Conservation (phyloP, 2,113 vertebrate genomes). For the Tachuris rubrigastra region DNA sequence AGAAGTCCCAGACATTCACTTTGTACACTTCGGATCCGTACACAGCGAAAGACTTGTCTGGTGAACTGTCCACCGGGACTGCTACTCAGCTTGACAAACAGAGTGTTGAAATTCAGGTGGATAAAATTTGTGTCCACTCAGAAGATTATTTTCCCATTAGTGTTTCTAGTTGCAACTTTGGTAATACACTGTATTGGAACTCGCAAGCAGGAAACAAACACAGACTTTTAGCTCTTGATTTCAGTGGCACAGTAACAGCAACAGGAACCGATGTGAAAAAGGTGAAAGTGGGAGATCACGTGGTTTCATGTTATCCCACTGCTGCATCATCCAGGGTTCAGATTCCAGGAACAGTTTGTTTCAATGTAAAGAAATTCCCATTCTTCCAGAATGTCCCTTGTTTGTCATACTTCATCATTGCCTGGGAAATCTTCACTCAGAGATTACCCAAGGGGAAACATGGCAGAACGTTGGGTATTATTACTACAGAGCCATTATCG, state of each 20-base stretch:
- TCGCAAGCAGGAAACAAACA: slow-evolving; percentile 70
- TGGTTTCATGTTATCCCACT: slow-evolving; percentile 81
- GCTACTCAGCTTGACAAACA: slow-evolving; percentile 24
- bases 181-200: slow-evolving; percentile 81
- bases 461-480: slow-evolving; percentile 70
- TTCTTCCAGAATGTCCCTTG: slow-evolving; percentile 78
- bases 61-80: background rate
- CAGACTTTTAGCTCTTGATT: slow-evolving; percentile 80
- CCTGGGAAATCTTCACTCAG: slow-evolving; percentile 78
- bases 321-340: slow-evolving; percentile 65
- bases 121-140: slow-evolving; percentile 80
- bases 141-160: slow-evolving; percentile 86
- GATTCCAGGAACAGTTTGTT: slow-evolving; percentile 79
- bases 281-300: slow-evolving; percentile 78
- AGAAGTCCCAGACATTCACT: slow-evolving; percentile 55
- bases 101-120: slow-evolving; percentile 75
- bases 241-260: slow-evolving; percentile 78
- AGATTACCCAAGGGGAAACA: slow-evolving; percentile 57
- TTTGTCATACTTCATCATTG: slow-evolving; percentile 81
- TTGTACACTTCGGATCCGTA: slow-evolving; percentile 80
- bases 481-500: slow-evolving; percentile 74
- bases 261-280: slow-evolving; percentile 72
- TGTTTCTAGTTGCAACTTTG: slow-evolving; percentile 74
- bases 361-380: slow-evolving; percentile 68
- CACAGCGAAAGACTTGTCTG: slow-evolving; percentile 64